Evolutionary conservation across 2,113 vertebrate genomes (phyloP).

Genomic region (Capricornis sumatraensis): DNA sequence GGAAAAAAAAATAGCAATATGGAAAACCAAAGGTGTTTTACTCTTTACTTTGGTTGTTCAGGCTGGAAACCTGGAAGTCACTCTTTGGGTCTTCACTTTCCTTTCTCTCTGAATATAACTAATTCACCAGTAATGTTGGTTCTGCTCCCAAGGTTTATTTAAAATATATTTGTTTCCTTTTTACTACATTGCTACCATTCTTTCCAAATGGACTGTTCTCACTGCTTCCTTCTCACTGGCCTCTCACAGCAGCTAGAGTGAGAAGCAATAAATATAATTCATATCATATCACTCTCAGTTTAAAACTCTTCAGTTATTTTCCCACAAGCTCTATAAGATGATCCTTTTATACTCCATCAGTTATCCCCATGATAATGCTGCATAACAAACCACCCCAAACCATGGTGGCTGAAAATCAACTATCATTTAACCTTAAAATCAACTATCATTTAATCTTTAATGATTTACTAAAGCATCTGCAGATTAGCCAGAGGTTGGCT

Average conservation of each 20-base stretch:
- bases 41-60: background rate
- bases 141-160: background rate
- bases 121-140: background rate
- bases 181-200: background rate
- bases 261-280: background rate
- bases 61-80: background rate
- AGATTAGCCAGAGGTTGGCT: background rate
- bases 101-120: background rate
- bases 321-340: background rate
- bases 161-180: background rate
- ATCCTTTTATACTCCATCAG: background rate
- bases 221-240: background rate
- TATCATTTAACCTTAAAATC: background rate
- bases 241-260: background rate
- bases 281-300: background rate
- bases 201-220: background rate
- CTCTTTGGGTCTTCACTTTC: background rate
- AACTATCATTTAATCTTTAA: background rate
- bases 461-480: background rate
- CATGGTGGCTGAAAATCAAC: background rate
- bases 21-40: background rate
- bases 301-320: background rate
- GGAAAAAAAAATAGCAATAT: background rate
- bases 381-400: background rate
- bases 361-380: background rate